phyloP scores from a whole-genome alignment of 2,113 vertebrate species.

The Dromiciops gliroides region DNA sequence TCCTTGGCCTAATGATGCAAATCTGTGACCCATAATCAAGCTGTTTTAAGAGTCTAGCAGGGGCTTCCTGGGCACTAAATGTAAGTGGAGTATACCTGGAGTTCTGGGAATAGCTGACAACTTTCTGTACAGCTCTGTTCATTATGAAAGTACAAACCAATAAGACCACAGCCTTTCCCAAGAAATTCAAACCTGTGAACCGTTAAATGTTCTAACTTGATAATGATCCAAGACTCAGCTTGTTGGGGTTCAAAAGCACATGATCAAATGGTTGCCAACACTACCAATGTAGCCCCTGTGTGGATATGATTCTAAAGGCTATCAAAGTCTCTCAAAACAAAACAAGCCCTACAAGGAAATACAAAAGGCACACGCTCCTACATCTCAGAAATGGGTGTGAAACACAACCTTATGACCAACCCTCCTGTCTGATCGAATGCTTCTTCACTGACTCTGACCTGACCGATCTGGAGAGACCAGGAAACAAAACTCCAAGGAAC shows the following conservation, averaged over 20 bases:
- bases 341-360: background rate
- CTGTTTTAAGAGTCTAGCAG: background rate
- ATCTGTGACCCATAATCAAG: background rate
- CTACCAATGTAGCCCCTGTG: background rate
- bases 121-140: background rate
- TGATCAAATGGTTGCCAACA: no score
- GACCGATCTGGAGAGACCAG: background rate
- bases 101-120: background rate
- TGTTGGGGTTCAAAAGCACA: background rate
- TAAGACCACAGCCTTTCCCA: background rate
- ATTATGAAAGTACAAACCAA: background rate
- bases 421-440: background rate
- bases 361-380: background rate
- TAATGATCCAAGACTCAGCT: background rate
- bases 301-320: background rate
- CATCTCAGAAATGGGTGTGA: background rate
- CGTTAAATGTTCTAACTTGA: background rate
- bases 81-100: background rate
- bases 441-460: background rate
- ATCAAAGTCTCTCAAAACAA: background rate
- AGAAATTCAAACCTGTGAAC: background rate
- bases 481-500: background rate
- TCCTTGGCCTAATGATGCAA: background rate
- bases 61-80: accelerated
- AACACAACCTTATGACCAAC: background rate